phyloP scores from a whole-genome alignment of 1,140 invertebrate species.

The Elymnias hypermnestra region DNA sequence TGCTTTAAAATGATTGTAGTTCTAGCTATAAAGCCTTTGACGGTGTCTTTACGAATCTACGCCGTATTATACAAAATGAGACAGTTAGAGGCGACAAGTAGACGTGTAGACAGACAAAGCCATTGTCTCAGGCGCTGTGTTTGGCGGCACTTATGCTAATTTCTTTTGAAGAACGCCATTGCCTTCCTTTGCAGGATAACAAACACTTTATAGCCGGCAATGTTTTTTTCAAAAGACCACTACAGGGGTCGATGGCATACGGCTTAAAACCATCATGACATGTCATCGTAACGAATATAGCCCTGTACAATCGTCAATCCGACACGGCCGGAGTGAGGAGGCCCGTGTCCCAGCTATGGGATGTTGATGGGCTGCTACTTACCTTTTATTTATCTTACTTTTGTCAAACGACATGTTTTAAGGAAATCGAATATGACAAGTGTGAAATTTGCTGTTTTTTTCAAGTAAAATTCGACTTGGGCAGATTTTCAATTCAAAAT shows the following conservation, averaged over 20 bases:
- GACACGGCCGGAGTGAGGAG: too few relatives aligned
- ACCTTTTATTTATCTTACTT: too few relatives aligned
- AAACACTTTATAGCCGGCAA: constrained; percentile 49
- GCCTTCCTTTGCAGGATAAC: constrained; percentile 43
- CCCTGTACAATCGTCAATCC: too few relatives aligned
- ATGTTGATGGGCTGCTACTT: too few relatives aligned
- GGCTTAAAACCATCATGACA: too few relatives aligned
- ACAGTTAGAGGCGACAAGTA: constrained; percentile 51
- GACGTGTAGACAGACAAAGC: constrained; percentile 65
- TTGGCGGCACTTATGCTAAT: constrained; percentile 68
- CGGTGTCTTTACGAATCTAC: constrained; percentile 27
- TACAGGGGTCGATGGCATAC: constrained; percentile 17
- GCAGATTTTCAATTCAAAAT: too few relatives aligned
- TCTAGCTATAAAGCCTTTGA: constrained; percentile 23
- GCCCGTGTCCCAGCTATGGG: too few relatives aligned
- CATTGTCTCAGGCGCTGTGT: constrained; percentile 58
- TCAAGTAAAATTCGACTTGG: too few relatives aligned
- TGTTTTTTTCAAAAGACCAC: constrained; percentile 38
- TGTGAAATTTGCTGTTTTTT: too few relatives aligned
- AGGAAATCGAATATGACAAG: too few relatives aligned
- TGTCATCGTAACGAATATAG: too few relatives aligned
- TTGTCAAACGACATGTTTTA: too few relatives aligned
- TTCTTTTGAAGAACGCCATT: constrained; percentile 57
- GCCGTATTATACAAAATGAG: constrained; percentile 27
- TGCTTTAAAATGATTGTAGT: neutral